phyloP scores from a whole-genome alignment of 2,888 invertebrate species.

The Morpho deidamia region DNA sequence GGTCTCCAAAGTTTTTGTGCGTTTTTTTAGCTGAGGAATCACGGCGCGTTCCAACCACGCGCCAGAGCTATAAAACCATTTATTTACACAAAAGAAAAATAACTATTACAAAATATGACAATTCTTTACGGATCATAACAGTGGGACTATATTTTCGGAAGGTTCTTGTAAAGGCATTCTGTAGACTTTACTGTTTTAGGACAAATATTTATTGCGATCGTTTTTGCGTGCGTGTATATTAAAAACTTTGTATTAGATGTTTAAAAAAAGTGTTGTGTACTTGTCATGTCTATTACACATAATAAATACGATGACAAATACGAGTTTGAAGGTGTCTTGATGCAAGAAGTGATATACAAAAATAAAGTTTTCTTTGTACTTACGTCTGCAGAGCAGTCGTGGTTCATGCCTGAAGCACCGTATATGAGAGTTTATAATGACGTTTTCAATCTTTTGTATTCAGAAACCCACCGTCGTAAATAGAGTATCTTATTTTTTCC shows the following conservation, averaged over 20 bases:
- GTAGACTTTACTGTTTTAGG: conserved; percentile 30
- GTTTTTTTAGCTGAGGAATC: conserved; percentile 20
- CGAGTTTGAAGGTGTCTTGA: too few species aligned
- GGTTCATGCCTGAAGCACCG: too few species aligned
- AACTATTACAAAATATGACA: conserved; percentile 47
- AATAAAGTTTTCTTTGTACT: too few species aligned
- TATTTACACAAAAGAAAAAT: conserved; percentile 41
- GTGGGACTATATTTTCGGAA: conserved; percentile 55
- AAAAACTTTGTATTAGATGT: background rate
- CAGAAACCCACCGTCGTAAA: too few species aligned
- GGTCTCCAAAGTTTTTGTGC: background rate
- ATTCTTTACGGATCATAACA: conserved; percentile 55
- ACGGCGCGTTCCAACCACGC: conserved; percentile 44
- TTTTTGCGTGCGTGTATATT: conserved; percentile 11
- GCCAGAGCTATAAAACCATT: conserved; percentile 58
- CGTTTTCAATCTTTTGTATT: too few species aligned
- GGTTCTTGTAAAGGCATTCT: conserved; percentile 40
- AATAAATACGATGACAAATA: too few species aligned
- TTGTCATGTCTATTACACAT: too few species aligned
- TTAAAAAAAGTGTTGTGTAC: too few species aligned
- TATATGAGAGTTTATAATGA: too few species aligned
- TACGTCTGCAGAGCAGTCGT: too few species aligned
- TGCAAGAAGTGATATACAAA: too few species aligned
- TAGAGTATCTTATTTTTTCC: too few species aligned
- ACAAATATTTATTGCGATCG: conserved; percentile 24